Evolutionary conservation across 2,888 invertebrate genomes (phyloP), one percentile per base, ranked within the genome.

Genomic region (Netelia melanura): DNA sequence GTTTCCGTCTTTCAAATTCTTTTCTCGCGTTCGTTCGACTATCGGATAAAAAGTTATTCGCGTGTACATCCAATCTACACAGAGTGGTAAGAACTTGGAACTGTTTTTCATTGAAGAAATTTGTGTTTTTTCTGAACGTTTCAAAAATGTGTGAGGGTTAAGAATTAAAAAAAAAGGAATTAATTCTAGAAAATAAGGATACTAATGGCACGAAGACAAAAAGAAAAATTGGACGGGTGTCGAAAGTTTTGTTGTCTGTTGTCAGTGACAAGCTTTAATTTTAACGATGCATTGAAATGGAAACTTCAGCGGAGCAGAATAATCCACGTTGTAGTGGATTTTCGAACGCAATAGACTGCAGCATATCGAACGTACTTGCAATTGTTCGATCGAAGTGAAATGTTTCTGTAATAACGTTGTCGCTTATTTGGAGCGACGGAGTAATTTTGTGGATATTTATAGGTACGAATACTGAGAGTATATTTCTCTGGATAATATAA

Each of bases 371-470:
- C 56, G 48, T 54, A 56, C 48, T 58, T 56, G 71, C 77, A 81
- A 77, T 81, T 77, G 84, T 68, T 68, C 44, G 9, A 44, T 76
- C 77, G 68, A 48, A 81, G 77, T 61, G 84, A 84, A 81, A 74
- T 71, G 72, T 56, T 78, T 52, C 75, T 72, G 81, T 84, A 81
- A 84, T 80, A 84, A 74, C 68, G 67, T 58, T 77, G 23, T 67
- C 77, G 58, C 25, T 67, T 43, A 54, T 70, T 48, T 56, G 54
- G 68, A 76, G 70, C 52, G 17, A 38, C 17, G 54, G 17, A n/a
- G 21, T 11, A n/a, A 56, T 14, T 76, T 48, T 8, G 11, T 38
- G 30, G 17, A 58, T 61, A 48, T 65, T 9, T 54, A 38, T 58
- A 61, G 8, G 54, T 44, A 62, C 56, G 17, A 43, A 17, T 77